These are phyloP conservation scores for Lacanobia wlatinum DNA, from an alignment of 2,888 invertebrate species.

Conservation along the genomic window DNA sequence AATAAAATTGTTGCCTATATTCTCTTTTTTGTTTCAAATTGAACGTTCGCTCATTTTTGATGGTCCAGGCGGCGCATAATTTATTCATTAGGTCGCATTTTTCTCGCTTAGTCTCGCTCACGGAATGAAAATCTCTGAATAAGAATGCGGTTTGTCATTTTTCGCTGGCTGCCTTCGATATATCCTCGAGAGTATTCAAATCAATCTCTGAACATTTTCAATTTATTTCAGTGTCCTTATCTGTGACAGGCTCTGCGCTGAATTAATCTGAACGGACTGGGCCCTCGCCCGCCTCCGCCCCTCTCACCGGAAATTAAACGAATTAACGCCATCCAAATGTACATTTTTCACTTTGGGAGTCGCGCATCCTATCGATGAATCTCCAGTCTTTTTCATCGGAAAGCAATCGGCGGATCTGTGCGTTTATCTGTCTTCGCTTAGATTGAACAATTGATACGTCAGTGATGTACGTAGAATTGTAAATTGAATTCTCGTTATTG, in stretches of 20 bases:
- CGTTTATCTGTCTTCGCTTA: slow-evolving; percentile 89
- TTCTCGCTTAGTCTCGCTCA: slow-evolving; percentile 70
- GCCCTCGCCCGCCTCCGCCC: slow-evolving; percentile 72
- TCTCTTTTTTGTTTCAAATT: slow-evolving; percentile 70
- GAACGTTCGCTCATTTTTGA: slow-evolving; percentile 74
- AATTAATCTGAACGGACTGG: slow-evolving; percentile 89
- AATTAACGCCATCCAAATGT: slow-evolving; percentile 91
- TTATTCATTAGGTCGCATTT: slow-evolving; percentile 81
- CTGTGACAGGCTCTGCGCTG: slow-evolving; percentile 89
- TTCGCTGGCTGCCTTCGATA: slow-evolving; percentile 81
- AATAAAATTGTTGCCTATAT: slow-evolving; percentile 74
- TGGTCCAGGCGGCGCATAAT: slow-evolving; percentile 74
- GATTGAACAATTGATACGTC: slow-evolving; percentile 90
- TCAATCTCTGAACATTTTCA: slow-evolving; percentile 91
- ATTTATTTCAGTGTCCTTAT: slow-evolving; percentile 91
- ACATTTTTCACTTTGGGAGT: slow-evolving; percentile 90
- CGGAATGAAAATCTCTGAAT: slow-evolving; percentile 73
- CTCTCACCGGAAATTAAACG: slow-evolving; percentile 91
- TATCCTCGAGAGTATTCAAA: slow-evolving; percentile 89
- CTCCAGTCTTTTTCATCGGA: slow-evolving; percentile 88
- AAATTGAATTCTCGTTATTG: slow-evolving; percentile 89
- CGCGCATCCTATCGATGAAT: slow-evolving; percentile 89
- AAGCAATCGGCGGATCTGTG: slow-evolving; percentile 86
- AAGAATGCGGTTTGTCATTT: slow-evolving; percentile 81
- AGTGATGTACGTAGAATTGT: slow-evolving; percentile 88